phyloP scores from a whole-genome alignment of 1,140 invertebrate species.

The Ridgeia piscesae region DNA sequence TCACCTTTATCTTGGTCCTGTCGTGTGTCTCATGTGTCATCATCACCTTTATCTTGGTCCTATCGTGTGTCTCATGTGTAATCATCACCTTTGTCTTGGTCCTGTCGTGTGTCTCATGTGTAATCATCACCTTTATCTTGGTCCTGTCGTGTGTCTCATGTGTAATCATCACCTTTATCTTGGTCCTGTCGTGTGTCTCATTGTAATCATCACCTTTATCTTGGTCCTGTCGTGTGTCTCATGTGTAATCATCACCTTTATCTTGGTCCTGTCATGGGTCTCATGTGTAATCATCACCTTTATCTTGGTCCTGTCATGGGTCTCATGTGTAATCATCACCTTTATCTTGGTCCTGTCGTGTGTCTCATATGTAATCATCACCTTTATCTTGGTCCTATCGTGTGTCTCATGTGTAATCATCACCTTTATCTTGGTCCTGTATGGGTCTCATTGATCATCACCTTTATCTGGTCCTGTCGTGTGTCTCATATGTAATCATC shows the following conservation, averaged over 20 bases:
- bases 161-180: neutral
- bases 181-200: neutral
- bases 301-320: neutral
- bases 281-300: neutral
- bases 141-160: neutral
- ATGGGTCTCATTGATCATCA: neutral
- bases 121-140: neutral
- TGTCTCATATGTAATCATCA: neutral
- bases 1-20: neutral
- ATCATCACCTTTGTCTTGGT: neutral
- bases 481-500: neutral
- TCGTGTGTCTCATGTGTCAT: neutral
- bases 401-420: neutral
- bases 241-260: neutral
- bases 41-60: neutral
- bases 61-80: neutral
- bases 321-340: neutral
- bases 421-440: neutral
- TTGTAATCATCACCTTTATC: neutral
- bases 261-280: neutral
- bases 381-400: neutral
- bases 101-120: neutral
- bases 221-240: neutral
- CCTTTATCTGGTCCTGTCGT: neutral
- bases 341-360: neutral